Evolutionary conservation across 2,113 vertebrate genomes (phyloP), one percentile per base, ranked within the genome.

Genomic region (Lepus europaeus): DNA sequence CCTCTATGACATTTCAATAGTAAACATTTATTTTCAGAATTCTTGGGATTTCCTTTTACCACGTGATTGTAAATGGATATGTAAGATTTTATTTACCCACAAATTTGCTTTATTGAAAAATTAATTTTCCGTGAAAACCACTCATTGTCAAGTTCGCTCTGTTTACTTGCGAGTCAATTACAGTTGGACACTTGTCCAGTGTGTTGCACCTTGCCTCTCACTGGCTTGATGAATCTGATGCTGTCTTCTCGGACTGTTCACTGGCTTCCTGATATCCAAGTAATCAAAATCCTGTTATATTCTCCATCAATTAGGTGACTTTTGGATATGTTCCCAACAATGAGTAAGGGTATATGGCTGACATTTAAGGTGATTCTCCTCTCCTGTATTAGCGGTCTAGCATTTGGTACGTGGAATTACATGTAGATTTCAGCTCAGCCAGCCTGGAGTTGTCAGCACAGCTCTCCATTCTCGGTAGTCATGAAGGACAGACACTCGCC

Each of bases 301-400:
- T 81, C 79, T 87, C 66, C n/a, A 89, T 76, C 79, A 45, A 2
- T 87, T 86, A 89, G 68, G 59, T 39, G 31, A 53, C 63, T 70
- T 89, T 87, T 96, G 90, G 92, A 39, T 31, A 4, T 1, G 11
- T 36, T 64, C 86, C 92, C 77, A 23, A 27, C 73, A 56, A 20
- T 93, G 96, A 94, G 69, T 92, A 72, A 94, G 90, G 25, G 27
- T 25, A 56, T n/a, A 61, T 25, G 14, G 25, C 51, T 25, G 53
- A 27, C 84, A 59, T 39, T 39, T 85, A 19, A 45, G 33, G 87
- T 84, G 70, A 59, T 3, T 22, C 89, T 22, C 9, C 10, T 45
- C 80, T 74, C 73, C 12, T 61, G 31, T 31, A 76, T 76, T 63
- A 90, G 36, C 17, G 45, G 27, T 51, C 39, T 16, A 20, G 23